Base-by-base conservation (phyloP, 2,113 vertebrate species). In the Tachysurus fulvidraco region DNA sequence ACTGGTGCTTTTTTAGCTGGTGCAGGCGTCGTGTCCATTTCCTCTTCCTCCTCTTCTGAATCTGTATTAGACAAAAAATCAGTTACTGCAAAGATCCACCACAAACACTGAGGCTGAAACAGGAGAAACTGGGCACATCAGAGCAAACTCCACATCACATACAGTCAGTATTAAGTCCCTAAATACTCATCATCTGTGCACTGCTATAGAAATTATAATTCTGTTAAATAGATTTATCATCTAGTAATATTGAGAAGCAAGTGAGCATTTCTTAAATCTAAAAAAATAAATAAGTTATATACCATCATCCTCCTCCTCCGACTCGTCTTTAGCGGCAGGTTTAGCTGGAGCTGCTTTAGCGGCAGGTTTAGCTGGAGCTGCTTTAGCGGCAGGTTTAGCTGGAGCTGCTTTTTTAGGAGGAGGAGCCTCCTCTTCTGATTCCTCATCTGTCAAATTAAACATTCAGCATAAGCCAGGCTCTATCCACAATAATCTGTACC, bases 81-180 rank as follows among this genome's bases (percentile, higher is more conserved):
- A 73, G 76, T 19, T 21, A 2, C 25, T 1, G 28, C 41, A 19
- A 2, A 21, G 10, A 57, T 52, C 44, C n/a, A 10, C 65, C 17
- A 0, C 9, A 9, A 81, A 30, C 41, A 23, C 28, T 4, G 17
- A 11, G 67, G 17, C 10, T 13, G 7, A 77, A 30, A 16, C 13
- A 23, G 1, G 0, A 73, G 16, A 10, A 1, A 30, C 2, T 1
- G 21, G 5, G 64, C 92, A 92, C 90, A 95, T 96, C 96, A 97
- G 96, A 87, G 85, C 57, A 25, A 69, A 46, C 71, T 78, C 89
- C 81, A 93, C 95, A 96, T 95, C 96, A 96, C 2, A 91, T 67
- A 78, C 12, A 79, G 76, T 97, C 95, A 97, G 96, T 90, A 97
- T 96, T 97, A 98, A 98, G 96, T 96, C 96, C 96, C 96, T 94